Evolutionary conservation across 2,113 vertebrate species (phyloP), one percentile per base, ranked within the genome.

Genomic region (Tetrao urogallus): DNA sequence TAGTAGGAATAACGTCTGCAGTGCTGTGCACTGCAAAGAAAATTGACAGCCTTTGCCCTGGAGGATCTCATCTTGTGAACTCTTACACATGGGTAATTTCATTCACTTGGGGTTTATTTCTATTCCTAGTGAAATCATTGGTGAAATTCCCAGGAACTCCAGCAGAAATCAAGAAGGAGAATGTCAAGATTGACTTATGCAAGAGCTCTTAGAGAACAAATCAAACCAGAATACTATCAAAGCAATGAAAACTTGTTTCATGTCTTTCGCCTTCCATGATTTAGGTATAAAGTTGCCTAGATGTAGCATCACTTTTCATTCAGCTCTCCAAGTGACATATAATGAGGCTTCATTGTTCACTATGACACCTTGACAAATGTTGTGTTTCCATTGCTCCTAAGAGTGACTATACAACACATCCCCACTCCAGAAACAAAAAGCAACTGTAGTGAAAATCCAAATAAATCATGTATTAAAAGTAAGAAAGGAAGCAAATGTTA

Each of bases 381-480:
- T 89, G 64, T 86, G 60, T 61, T 94, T 83, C 93, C 91, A 36
- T 57, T 93, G 43, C 69, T 88, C 65, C 82, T 90, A 57, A 52
- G 47, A 91, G 25, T 92, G 42, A 83, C 85, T 91, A 38, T 45
- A 90, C 65, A 88, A 88, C 91, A 84, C 61, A 88, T 76, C 27
- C 24, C 9, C n/a, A 43, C 22, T 61, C 43, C 3, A 34, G 85
- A 89, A 83, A 45, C 71, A 40, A 2, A 67, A 72, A 0, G 1
- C 71, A 57, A 94, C 42, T 48, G 67, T 58, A 82, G 92, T 47
- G 54, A 92, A 92, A 89, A 95, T 92, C 91, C 86, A 95, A 95
- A 97, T 97, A 95, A 97, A 97, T 97, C 97, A 98, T 97, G 80
- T 90, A 97, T 94, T 92, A 94, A 97, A 89, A 89, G 84, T 88